These are phyloP conservation scores for Drosophila antonietae DNA, from an alignment of 2,888 invertebrate genomes.

Conservation along the genomic window DNA sequence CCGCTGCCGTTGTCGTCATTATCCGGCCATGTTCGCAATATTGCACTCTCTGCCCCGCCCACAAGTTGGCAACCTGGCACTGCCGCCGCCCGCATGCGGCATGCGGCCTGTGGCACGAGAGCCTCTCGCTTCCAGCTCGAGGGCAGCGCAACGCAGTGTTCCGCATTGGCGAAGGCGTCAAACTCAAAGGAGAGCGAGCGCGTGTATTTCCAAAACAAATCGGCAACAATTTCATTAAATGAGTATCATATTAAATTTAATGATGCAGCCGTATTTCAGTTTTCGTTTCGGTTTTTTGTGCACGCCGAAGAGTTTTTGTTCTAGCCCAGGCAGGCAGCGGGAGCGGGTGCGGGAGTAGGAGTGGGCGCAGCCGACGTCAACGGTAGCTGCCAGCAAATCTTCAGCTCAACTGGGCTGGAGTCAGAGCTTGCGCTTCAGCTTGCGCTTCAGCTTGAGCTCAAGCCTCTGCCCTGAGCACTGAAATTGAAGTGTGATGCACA, in stretches of 20 bases:
- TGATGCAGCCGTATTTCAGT: conserved; percentile 85
- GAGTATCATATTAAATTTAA: conserved; percentile 85
- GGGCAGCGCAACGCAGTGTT: conserved; percentile 43
- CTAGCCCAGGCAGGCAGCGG: conserved; percentile 43
- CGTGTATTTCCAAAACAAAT: conserved; percentile 85
- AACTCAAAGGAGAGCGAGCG: conserved; percentile 71
- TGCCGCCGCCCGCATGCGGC: conserved; percentile 44
- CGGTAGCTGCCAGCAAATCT: conserved; percentile 73
- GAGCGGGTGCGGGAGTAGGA: conserved; percentile 3
- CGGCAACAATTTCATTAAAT: conserved; percentile 86
- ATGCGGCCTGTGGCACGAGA: conserved; percentile 56
- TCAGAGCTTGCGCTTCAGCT: conserved; percentile 21
- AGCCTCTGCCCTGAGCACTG: conserved; percentile 18
- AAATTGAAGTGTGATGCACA: conserved; percentile 58
- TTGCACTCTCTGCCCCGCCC: conserved; percentile 73
- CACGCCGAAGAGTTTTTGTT: conserved; percentile 65
- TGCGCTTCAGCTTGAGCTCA: conserved; percentile 16
- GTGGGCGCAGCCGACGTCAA: conserved; percentile 43
- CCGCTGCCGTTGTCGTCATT: conserved; percentile 69
- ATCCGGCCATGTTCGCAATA: conserved; percentile 79
- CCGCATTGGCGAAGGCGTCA: conserved; percentile 70
- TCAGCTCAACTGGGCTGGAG: conserved; percentile 37
- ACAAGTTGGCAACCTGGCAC: conserved; percentile 42
- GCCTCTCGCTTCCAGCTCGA: conserved; percentile 37
- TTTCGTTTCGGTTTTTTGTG: conserved; percentile 78